These are phyloP conservation scores for Paramormyrops hopkinsi DNA, from an alignment of 2,797 vertebrate species.

Conservation along the genomic window DNA sequence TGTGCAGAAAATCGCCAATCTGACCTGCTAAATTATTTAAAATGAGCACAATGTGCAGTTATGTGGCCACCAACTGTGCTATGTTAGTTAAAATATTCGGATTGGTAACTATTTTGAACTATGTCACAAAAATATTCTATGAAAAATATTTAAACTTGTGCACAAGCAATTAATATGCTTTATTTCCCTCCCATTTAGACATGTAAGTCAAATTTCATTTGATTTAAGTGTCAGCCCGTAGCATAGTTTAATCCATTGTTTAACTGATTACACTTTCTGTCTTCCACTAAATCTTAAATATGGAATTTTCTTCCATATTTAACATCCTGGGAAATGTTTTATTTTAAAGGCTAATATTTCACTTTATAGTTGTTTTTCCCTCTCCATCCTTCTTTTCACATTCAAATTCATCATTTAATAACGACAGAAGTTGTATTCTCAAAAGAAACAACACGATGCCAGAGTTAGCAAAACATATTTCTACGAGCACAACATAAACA, in stretches of 20 bases:
- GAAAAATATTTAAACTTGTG: background rate
- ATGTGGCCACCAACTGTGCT: background rate
- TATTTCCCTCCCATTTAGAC: background rate
- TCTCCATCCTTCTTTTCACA: background rate
- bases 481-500: background rate
- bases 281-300: too few species aligned
- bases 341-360: background rate
- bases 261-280: background rate
- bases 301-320: background rate
- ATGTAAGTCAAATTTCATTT: background rate
- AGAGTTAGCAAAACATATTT: background rate
- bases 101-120: background rate
- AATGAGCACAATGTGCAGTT: background rate
- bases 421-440: background rate
- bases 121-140: background rate
- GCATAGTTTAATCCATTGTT: background rate
- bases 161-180: background rate
- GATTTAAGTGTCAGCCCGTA: background rate
- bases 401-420: background rate
- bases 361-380: background rate
- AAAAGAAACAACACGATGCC: background rate
- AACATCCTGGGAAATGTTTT: background rate
- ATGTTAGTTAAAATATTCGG: background rate
- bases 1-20: background rate
- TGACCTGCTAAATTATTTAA: background rate